Evolutionary conservation across 2,113 vertebrate species (phyloP), one percentile per base, ranked within the genome.

Genomic region (Orthonyx spaldingii): DNA sequence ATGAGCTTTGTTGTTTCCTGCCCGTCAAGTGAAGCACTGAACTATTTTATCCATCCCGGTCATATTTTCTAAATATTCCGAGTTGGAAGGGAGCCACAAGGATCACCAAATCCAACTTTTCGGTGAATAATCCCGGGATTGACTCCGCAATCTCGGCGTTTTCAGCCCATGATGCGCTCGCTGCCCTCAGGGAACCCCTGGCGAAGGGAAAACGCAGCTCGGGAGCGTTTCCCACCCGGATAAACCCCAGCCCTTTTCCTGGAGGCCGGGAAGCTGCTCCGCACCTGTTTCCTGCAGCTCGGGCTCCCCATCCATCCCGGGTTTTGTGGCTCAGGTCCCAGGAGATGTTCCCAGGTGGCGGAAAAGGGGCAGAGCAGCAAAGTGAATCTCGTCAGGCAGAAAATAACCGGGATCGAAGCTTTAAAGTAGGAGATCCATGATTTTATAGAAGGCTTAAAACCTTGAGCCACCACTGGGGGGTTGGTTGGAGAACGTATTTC

Each of bases 331-430:
- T 69, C 61, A 9, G 24, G 20, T 30, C 78, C 35, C 7, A 2
- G 10, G 10, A 17, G 24, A 3, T 30, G 49, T 55, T 28, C 20
- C 23, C 56, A 26, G 56, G 33, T 30, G 37, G 41, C 0, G 41
- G 19, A 26, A 16, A 37, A 39, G 30, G 23, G 41, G 9, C 37
- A 35, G 39, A 75, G 32, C 37, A 16, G 7, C 33, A 1, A 21
- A 65, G 22, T 0, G 39, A 11, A 6, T 24, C n/a, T 14, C 17
- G 7, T 13, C 39, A 13, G 44, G 16, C 16, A 26, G 16, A 8
- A 15, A 22, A 41, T 6, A 14, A 7, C 8, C 7, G 4, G 9
- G 18, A 10, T 6, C 2, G 1, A 1, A 5, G 9, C 23, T 37
- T 42, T 50, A 33, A 53, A 81, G 53, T 0, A 16, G 16, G 13